Conservation (phyloP, 2,797 vertebrate species). For the Aulostomus chinensis region DNA sequence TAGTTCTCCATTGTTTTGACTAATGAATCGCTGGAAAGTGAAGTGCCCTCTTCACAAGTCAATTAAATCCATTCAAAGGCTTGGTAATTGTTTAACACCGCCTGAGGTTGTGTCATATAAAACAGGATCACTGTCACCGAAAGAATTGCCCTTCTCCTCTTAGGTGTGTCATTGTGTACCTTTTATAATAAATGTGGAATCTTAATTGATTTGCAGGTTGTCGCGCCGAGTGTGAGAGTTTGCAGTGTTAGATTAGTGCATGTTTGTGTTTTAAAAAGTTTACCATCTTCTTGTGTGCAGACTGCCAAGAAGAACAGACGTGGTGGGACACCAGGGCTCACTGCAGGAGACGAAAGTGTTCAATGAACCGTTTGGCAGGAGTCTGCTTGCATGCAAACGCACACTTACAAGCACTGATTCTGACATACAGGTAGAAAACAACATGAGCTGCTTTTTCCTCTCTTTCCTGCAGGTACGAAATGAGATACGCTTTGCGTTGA, state of each 20-base stretch:
- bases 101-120: constrained; percentile 45
- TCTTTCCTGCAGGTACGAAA: too few relatives aligned
- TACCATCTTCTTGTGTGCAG: constrained; percentile 26
- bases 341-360: constrained; percentile 46
- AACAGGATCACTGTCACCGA: constrained; percentile 42
- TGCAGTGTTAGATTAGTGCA: constrained; percentile 15
- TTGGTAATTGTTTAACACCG: constrained; percentile 52
- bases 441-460: background rate
- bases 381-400: constrained; percentile 6
- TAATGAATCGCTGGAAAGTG: constrained; percentile 55
- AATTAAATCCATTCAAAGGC: constrained; percentile 63
- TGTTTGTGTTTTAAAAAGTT: constrained; percentile 37
- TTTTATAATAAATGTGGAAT: too few relatives aligned
- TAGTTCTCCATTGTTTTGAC: constrained; percentile 61
- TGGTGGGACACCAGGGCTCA: constrained; percentile 51
- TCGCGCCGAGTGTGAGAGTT: too few relatives aligned
- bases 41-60: constrained; percentile 50
- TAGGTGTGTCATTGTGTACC: background rate
- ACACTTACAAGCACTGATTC: constrained; percentile 1
- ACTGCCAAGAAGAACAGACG: constrained; percentile 59
- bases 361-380: constrained; percentile 52
- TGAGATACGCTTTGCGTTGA: too few relatives aligned
- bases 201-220: too few relatives aligned
- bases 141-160: too few relatives aligned
- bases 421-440: too few relatives aligned